phyloP scores from a whole-genome alignment of 2,888 invertebrate species.

The Limnephilus marmoratus region DNA sequence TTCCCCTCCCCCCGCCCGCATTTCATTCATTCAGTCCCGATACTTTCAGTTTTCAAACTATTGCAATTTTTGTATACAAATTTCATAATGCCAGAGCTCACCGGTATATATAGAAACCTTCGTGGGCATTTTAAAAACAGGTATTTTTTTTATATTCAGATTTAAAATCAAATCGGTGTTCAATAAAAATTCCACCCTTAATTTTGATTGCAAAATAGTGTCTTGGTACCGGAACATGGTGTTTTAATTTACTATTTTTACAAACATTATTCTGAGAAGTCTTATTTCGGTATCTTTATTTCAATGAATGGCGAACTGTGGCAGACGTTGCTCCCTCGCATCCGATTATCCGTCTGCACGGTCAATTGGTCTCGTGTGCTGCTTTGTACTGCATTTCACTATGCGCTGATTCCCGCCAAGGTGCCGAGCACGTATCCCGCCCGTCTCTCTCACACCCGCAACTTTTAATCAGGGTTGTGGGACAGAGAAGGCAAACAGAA shows the following conservation, averaged over 20 bases:
- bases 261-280: neutral
- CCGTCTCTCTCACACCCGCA: conserved; percentile 41
- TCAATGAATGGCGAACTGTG: neutral
- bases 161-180: no score
- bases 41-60: no score
- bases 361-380: conserved; percentile 43
- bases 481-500: conserved; percentile 55
- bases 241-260: neutral
- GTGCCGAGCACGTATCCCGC: conserved; percentile 11
- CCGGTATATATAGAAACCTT: no score
- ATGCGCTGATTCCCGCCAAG: conserved; percentile 24
- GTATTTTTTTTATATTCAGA: no score
- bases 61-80: no score
- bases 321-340: conserved; percentile 18
- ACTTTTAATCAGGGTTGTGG: neutral
- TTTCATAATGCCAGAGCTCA: no score
- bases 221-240: neutral
- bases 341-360: conserved; percentile 47
- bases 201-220: neutral
- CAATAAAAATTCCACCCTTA: no score
- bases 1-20: no score
- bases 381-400: conserved; percentile 41
- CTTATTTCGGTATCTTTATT: neutral
- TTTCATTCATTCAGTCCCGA: no score
- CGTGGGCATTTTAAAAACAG: no score